Evolutionary conservation across 1,140 invertebrate genomes (phyloP).

Genomic region (Elysia chlorotica): DNA sequence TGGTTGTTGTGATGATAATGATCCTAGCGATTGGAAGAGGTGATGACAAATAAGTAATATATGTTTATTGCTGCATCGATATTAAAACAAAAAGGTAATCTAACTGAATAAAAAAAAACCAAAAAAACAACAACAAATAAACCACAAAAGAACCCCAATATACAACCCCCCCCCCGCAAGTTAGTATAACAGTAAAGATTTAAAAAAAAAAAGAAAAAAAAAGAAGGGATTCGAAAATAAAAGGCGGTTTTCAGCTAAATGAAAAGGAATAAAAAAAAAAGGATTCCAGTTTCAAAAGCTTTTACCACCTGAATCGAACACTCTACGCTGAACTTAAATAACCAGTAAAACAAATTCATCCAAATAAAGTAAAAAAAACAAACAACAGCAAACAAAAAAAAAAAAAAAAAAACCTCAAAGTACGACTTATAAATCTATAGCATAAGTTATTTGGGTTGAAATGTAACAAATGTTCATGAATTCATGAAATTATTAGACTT

Average conservation of each 20-base stretch:
- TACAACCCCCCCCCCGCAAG: too few relatives aligned
- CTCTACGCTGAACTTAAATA: neutral
- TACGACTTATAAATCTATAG: neutral
- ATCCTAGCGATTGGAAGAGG: too few relatives aligned
- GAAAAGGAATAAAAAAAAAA: neutral
- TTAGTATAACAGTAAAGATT: too few relatives aligned
- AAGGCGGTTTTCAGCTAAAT: too few relatives aligned
- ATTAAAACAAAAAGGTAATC: too few relatives aligned
- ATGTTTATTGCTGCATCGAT: too few relatives aligned
- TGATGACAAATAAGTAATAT: too few relatives aligned
- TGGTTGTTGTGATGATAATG: too few relatives aligned
- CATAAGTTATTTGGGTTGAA: neutral
- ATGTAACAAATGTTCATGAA: neutral
- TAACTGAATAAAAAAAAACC: neutral
- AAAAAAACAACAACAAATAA: neutral
- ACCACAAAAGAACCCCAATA: slow-evolving; percentile 21
- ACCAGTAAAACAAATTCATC: neutral
- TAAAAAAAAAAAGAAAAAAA: too few relatives aligned
- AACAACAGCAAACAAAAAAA: neutral
- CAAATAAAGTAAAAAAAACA: neutral
- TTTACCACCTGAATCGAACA: neutral
- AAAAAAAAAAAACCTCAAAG: neutral
- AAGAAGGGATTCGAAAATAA: too few relatives aligned
- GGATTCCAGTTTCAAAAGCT: neutral
- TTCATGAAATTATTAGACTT: too few relatives aligned